phyloP scores from a whole-genome alignment of 2,113 vertebrate genomes.

The Meles meles region DNA sequence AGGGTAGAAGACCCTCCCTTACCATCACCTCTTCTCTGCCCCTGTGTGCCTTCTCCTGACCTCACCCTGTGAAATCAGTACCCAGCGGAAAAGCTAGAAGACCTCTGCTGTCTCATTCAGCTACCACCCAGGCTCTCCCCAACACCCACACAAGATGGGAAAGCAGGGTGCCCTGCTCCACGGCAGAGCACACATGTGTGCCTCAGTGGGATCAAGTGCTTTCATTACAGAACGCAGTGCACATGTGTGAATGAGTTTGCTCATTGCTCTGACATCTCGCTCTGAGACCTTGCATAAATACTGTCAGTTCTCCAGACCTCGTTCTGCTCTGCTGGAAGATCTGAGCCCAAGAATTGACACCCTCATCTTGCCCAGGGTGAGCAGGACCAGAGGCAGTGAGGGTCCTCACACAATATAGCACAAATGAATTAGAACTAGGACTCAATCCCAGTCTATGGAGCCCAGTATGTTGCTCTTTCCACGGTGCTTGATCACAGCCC shows the following conservation, averaged over 20 bases:
- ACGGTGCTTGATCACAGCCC: background rate
- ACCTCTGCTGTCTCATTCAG: background rate
- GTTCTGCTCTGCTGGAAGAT: background rate
- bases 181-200: rapidly evolving
- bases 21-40: rapidly evolving
- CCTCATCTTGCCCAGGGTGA: background rate
- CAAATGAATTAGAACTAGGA: background rate
- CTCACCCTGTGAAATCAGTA: rapidly evolving
- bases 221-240: rapidly evolving
- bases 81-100: background rate
- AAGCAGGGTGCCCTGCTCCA: background rate
- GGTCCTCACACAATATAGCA: background rate
- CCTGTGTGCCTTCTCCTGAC: background rate
- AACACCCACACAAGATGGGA: too few relatives aligned
- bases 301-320: background rate
- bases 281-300: background rate
- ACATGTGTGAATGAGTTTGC: background rate
- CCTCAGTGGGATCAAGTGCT: rapidly evolving
- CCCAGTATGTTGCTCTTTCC: background rate
- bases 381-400: background rate
- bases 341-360: background rate
- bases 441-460: background rate
- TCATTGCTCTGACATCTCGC: background rate
- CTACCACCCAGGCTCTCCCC: background rate
- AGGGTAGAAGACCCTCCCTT: background rate